Conservation (phyloP, 2,888 invertebrate genomes). For the Epinotia brunnichana region DNA sequence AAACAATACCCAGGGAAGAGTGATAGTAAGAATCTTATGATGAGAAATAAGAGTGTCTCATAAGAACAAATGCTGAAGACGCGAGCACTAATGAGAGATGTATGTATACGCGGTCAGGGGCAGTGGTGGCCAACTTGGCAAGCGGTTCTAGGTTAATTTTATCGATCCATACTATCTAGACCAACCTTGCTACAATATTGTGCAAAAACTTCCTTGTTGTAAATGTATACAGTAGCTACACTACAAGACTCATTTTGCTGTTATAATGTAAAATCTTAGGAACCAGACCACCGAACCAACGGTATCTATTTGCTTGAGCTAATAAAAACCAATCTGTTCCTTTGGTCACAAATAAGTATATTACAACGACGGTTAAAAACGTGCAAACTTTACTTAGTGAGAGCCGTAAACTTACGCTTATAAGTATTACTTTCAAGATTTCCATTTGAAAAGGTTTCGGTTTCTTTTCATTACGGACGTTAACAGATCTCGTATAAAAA, state of each 20-base stretch:
- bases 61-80: slow-evolving; percentile 28
- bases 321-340: not conserved
- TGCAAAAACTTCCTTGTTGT: slow-evolving; percentile 46
- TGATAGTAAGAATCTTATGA: not conserved
- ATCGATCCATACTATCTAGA: slow-evolving; percentile 59
- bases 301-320: not conserved
- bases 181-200: slow-evolving; percentile 29
- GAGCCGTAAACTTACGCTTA: not conserved
- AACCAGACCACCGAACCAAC: not conserved
- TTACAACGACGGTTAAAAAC: not conserved
- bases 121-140: slow-evolving; percentile 78
- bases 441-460: slow-evolving; percentile 27
- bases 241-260: not conserved
- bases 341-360: not conserved
- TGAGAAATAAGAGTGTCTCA: not conserved
- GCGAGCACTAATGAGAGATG: slow-evolving; percentile 32
- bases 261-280: not conserved
- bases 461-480: slow-evolving; percentile 28
- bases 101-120: slow-evolving; percentile 60
- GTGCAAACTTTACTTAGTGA: not conserved
- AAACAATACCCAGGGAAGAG: not conserved
- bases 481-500: slow-evolving; percentile 37
- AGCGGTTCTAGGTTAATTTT: slow-evolving; percentile 67
- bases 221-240: not conserved
- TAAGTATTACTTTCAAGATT: slow-evolving; percentile 14